Evolutionary conservation across 2,888 invertebrate species (phyloP), one percentile per base, ranked within the genome.

Genomic region (Adelphocoris suturalis): DNA sequence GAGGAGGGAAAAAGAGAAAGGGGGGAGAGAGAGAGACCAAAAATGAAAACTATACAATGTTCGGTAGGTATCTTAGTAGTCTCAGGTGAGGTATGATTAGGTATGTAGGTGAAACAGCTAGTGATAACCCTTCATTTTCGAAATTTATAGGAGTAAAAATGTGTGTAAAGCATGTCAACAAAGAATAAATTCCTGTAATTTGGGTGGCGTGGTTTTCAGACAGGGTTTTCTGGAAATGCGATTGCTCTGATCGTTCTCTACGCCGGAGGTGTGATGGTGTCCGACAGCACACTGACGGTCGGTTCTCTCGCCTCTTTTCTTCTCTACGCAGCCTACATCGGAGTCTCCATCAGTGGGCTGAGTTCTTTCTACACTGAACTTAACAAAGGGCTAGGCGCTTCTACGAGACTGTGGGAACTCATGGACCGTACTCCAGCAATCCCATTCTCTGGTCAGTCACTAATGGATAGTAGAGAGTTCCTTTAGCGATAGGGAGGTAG

Each of bases 301-400:
- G 99, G 99, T 7, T 96, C 97, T 91, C 94, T 99, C 23, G 98
- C 99, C 0, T 97, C 99, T 0, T 99, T 99, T 93, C 94, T 99
- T 14, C 93, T 99, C 16, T 99, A 99, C 93, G 98, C 99, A 0
- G 98, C 97, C 0, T 99, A 98, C 92, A 97, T 98, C 19, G 98
- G 98, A 14, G 95, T 98, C 48, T 98, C 98, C 61, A 95, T 99
- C 61, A 96, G 97, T 81, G 98, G 98, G 14, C 93, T 99, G n/a
- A 97, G 97, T 81, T 97, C 96, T 92, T 99, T 99, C 93, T 99
- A 99, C 93, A 96, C 98, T 0, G 99, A 99, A 93, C 93, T 99
- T 91, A 99, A 98, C 94, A 97, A 97, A 93, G 98, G 98, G 0
- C 94, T 99, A 3, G 99, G 99, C 0, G 98, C 99, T 0, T 97